A percentile compares a stretch with the other conserved stretches of the same genome.
Evolutionary conservation across 2,113 vertebrate genomes (phyloP).

Genomic region (Garra rufa): DNA sequence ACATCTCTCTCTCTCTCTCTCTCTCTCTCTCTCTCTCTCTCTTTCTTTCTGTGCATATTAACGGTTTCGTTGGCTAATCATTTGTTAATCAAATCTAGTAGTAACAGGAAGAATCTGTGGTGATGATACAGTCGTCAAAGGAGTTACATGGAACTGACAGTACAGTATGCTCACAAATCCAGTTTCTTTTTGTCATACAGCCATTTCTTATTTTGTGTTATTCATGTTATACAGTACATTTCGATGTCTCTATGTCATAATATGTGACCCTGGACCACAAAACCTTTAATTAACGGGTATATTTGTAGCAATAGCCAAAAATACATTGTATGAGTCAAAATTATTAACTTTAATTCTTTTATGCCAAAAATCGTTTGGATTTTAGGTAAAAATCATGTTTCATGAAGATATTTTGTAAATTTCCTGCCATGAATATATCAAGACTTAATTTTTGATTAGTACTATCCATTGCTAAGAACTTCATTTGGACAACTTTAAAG

Average conservation of each 20-base stretch:
- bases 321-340: no score
- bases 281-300: no score
- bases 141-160: conserved; percentile 10
- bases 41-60: background rate
- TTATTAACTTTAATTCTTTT: no score
- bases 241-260: background rate
- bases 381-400: no score
- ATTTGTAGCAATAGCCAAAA: no score
- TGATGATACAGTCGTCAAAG: background rate
- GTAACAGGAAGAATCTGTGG: conserved; percentile 29
- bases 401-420: no score
- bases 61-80: conserved; percentile 25
- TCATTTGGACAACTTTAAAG: no score
- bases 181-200: background rate
- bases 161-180: background rate
- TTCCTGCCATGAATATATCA: no score
- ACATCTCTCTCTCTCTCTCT: conserved; percentile 26
- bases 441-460: no score
- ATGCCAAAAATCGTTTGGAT: no score
- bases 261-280: no score
- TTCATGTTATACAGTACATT: background rate
- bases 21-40: conserved; percentile 21
- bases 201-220: background rate
- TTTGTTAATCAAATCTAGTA: conserved; percentile 49
- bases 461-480: no score